These are phyloP conservation scores for Clivina fossor DNA, from an alignment of 2,888 invertebrate species.

Conservation along the genomic window DNA sequence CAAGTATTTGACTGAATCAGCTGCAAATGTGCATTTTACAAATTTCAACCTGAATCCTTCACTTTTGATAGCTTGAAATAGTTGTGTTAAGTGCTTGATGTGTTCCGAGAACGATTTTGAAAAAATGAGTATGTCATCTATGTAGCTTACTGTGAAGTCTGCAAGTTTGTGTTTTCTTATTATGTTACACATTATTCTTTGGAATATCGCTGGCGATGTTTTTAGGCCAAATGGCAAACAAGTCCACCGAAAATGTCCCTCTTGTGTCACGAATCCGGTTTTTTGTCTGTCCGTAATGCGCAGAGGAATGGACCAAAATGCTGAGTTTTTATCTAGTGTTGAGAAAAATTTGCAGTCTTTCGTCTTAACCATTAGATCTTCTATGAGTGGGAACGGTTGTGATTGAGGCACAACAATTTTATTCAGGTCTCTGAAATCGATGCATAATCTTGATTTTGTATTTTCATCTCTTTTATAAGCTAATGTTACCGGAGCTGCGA, in stretches of 20 bases:
- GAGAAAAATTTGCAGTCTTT: conserved; percentile 27
- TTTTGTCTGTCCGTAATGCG: conserved; percentile 11
- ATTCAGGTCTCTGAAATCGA: conserved; percentile 16
- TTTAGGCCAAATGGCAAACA: conserved; percentile 20
- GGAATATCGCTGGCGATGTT: conserved; percentile 16
- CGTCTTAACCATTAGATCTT: conserved; percentile 43
- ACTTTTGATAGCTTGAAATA: conserved; percentile 6
- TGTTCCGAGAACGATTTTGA: conserved; percentile 2
- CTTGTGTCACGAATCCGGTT: conserved; percentile 29
- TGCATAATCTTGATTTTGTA: conserved; percentile 31
- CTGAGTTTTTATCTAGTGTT: conserved; percentile 18
- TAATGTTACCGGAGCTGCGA: conserved; percentile 5
- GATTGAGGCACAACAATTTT: conserved; percentile 42
- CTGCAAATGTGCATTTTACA: conserved; percentile 9
- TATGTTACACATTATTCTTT: conserved; percentile 5
- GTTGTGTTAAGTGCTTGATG: not conserved
- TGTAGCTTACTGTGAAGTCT: not conserved
- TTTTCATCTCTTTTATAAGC: conserved; percentile 41
- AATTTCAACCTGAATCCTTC: conserved; percentile 7
- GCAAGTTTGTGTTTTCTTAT: not conserved
- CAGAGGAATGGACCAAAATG: conserved; percentile 13
- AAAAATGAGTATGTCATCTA: conserved; percentile 1
- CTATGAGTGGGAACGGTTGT: conserved; percentile 6
- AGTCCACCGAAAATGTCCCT: conserved; percentile 11
- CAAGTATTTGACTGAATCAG: conserved; percentile 4